These are phyloP conservation scores for Bombyx mandarina DNA, from an alignment of 1,140 invertebrate species.

Conservation along the genomic window DNA sequence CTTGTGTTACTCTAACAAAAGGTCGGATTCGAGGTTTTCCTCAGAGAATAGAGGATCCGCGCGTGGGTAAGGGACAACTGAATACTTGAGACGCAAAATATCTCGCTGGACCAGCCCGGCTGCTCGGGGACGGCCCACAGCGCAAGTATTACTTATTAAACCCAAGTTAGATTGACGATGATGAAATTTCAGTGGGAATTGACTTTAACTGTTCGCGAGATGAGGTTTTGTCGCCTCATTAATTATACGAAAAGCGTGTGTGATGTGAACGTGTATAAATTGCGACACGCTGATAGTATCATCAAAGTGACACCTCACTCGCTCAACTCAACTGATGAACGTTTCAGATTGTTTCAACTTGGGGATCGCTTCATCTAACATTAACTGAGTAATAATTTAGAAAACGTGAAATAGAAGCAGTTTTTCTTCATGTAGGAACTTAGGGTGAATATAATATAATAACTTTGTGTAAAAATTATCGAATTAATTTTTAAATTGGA, in stretches of 20 bases:
- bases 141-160: constrained; percentile 64
- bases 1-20: constrained; percentile 31
- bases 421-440: too few species aligned
- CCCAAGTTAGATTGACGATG: constrained; percentile 65
- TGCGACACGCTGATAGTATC: constrained; percentile 6
- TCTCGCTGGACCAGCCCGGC: constrained; percentile 50
- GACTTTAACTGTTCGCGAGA: constrained; percentile 58
- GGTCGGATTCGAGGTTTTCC: constrained; percentile 41
- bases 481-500: too few species aligned
- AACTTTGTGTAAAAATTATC: too few species aligned
- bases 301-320: constrained; percentile 5
- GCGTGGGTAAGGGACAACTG: constrained; percentile 49
- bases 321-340: too few species aligned
- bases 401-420: too few species aligned
- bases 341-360: too few species aligned
- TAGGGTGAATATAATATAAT: too few species aligned
- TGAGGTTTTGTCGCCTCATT: constrained; percentile 58
- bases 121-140: constrained; percentile 54
- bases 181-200: constrained; percentile 69
- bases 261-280: constrained; percentile 16
- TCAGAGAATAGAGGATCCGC: constrained; percentile 34
- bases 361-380: too few species aligned
- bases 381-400: too few species aligned
- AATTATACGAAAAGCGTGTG: constrained; percentile 35
- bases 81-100: constrained; percentile 48